Evolutionary conservation across 2,888 invertebrate genomes (phyloP).

Genomic region (Gnatocerus cornutus): DNA sequence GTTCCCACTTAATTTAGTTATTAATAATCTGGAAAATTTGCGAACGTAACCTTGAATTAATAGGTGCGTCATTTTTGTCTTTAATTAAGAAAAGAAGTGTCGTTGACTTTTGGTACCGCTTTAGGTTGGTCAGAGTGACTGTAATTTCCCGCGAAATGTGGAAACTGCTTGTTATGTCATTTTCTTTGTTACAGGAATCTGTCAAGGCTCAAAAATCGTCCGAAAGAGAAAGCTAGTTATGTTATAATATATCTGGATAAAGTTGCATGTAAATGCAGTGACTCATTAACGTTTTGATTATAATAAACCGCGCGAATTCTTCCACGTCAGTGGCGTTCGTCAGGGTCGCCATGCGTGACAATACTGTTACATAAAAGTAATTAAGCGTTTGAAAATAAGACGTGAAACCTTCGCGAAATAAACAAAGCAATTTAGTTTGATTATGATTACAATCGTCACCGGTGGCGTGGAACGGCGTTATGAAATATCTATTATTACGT

Average conservation of each 20-base stretch:
- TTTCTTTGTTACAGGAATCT: constrained; percentile 8
- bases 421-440: constrained; percentile 33
- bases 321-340: constrained; percentile 8
- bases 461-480: constrained; percentile 31
- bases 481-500: constrained; percentile 40
- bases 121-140: too few relatives aligned
- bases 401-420: constrained; percentile 34
- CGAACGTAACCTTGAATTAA: too few relatives aligned
- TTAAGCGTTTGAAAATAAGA: constrained; percentile 26
- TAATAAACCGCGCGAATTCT: constrained; percentile 24
- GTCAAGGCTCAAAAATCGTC: constrained; percentile 16
- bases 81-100: neutral
- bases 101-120: neutral
- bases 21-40: constrained; percentile 7
- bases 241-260: constrained; percentile 18
- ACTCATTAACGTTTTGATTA: constrained; percentile 33
- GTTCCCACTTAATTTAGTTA: constrained; percentile 12
- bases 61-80: too few relatives aligned
- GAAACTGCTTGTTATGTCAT: neutral
- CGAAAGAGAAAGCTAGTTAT: constrained; percentile 36
- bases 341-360: constrained; percentile 33
- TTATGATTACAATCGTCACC: constrained; percentile 26
- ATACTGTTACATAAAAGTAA: constrained; percentile 40
- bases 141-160: neutral
- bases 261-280: constrained; percentile 36